Percentiles rank a stretch among this genome's conserved stretches.
phyloP scores from a whole-genome alignment of 2,888 invertebrate genomes.

The Petrolisthes manimaculis region DNA sequence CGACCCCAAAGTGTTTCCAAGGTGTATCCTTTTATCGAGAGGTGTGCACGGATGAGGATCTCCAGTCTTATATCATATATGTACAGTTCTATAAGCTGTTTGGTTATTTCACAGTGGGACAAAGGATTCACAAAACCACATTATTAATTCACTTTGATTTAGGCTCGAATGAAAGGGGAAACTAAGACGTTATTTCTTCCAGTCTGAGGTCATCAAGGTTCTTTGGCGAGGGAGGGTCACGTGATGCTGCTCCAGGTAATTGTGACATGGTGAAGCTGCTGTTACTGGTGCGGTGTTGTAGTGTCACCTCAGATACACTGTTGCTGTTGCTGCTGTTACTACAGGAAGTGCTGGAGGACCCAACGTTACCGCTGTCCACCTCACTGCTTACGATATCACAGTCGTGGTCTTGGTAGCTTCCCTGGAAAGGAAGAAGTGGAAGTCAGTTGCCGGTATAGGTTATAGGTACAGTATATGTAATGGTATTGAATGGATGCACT shows the following conservation, averaged over 20 bases:
- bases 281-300: conserved; percentile 19
- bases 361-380: conserved; percentile 18
- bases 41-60: too few relatives aligned
- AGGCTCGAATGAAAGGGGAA: not conserved
- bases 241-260: conserved; percentile 13
- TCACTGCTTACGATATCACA: conserved; percentile 34
- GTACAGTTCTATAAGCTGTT: too few relatives aligned
- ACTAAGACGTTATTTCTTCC: conserved; percentile 34
- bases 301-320: not conserved
- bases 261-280: conserved; percentile 10
- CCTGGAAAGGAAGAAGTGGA: too few relatives aligned
- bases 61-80: too few relatives aligned
- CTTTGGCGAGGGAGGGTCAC: not conserved
- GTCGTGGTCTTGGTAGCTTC: conserved; percentile 26
- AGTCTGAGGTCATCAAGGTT: conserved; percentile 19
- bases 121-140: too few relatives aligned
- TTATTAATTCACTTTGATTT: not conserved
- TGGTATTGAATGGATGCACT: too few relatives aligned
- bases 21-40: too few relatives aligned
- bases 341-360: not conserved
- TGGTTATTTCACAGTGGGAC: too few relatives aligned
- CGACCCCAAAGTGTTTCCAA: too few relatives aligned
- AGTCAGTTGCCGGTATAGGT: too few relatives aligned
- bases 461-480: too few relatives aligned
- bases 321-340: not conserved